Percentiles rank a stretch among this genome's conserved stretches.
Evolutionary conservation across 2,113 vertebrate species (phyloP).

Genomic region (Montifringilla adamsi): DNA sequence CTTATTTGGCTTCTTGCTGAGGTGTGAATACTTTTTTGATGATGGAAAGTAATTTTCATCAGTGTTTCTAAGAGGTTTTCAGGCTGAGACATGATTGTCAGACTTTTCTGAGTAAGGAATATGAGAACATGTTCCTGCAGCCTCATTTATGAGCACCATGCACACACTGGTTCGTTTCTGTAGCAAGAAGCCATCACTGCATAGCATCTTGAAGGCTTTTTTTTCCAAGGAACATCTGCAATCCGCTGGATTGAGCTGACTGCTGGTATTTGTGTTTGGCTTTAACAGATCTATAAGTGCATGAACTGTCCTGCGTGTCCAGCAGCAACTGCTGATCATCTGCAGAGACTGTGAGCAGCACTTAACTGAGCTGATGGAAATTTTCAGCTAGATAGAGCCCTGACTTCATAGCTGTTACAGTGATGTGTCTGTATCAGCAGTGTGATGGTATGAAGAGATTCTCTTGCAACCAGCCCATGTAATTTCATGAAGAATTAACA

Average conservation of each 20-base stretch:
- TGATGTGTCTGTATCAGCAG: background rate
- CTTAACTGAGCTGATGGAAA: background rate
- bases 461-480: background rate
- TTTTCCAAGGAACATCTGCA: background rate
- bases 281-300: background rate
- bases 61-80: background rate
- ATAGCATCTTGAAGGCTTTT: background rate
- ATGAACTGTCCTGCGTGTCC: background rate
- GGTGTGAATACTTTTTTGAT: conserved; percentile 34
- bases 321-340: background rate
- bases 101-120: background rate
- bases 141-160: background rate
- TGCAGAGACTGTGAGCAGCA: background rate
- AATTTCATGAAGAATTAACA: background rate
- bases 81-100: background rate
- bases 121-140: background rate
- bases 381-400: background rate
- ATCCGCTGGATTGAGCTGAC: background rate
- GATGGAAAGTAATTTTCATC: conserved; percentile 12
- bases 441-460: background rate
- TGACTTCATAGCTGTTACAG: background rate
- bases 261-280: background rate
- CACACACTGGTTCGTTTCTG: background rate
- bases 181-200: background rate
- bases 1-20: conserved; percentile 42